Percentiles rank a stretch among this genome's conserved stretches.
Evolutionary conservation across 2,797 vertebrate species (phyloP).

Genomic region (Coregonus sp.): DNA sequence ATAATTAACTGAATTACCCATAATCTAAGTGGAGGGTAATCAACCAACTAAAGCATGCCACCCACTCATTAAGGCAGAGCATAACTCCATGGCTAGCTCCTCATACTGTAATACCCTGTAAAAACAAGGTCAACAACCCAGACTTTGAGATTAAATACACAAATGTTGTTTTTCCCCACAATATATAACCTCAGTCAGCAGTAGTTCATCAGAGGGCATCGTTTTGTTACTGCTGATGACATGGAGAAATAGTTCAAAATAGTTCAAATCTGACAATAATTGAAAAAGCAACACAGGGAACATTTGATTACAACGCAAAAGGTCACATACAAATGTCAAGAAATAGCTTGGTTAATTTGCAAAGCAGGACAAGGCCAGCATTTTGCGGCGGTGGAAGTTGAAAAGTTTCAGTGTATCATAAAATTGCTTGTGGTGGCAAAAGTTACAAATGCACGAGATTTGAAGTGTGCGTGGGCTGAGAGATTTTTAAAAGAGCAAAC

Average conservation of each 20-base stretch:
- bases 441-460: background rate
- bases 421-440: background rate
- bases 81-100: background rate
- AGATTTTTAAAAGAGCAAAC: background rate
- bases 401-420: background rate
- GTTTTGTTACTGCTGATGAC: background rate
- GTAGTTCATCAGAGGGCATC: conserved; percentile 1
- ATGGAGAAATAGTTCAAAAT: conserved; percentile 3
- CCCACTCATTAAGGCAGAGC: conserved; percentile 14
- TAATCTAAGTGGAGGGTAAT: conserved; percentile 9
- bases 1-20: conserved; percentile 23
- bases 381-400: no score
- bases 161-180: background rate
- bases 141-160: background rate
- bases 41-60: background rate
- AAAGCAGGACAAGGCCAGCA: background rate
- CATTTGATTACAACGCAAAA: background rate
- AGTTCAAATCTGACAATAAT: background rate
- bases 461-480: background rate
- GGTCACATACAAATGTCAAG: background rate
- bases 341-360: background rate
- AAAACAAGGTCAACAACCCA: conserved; percentile 10
- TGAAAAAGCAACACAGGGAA: background rate
- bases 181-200: background rate
- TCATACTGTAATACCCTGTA: background rate